A percentile compares a stretch with the other conserved stretches of the same genome.
Evolutionary conservation across 2,797 vertebrate species (phyloP).

Genomic region (Hyperoplus immaculatus): DNA sequence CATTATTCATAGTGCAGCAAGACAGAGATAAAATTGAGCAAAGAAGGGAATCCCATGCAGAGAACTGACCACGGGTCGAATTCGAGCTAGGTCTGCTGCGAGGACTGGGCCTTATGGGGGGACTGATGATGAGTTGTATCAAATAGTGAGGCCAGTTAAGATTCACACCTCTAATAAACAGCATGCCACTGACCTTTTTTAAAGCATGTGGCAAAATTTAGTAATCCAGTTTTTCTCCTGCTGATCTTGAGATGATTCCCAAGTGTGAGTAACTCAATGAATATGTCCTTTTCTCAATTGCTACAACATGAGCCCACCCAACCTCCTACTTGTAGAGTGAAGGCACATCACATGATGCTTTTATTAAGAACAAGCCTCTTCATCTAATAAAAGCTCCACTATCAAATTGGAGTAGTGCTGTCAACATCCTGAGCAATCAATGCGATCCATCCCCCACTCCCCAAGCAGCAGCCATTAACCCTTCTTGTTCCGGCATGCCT

Average conservation of each 20-base stretch:
- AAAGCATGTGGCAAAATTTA: conserved; percentile 21
- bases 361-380: conserved; percentile 76
- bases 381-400: conserved; percentile 78
- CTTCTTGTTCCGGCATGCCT: conserved; percentile 81
- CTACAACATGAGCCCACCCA: conserved; percentile 20
- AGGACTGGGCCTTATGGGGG: too few species aligned
- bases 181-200: conserved; percentile 27
- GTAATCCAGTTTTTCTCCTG: conserved; percentile 13
- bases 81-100: too few species aligned
- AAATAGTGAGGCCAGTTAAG: too few species aligned
- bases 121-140: too few species aligned
- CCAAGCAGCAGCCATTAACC: conserved; percentile 82
- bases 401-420: conserved; percentile 84
- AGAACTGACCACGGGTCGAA: too few species aligned
- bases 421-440: conserved; percentile 84
- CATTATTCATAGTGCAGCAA: too few species aligned
- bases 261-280: conserved; percentile 15
- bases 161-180: too few species aligned
- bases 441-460: conserved; percentile 78
- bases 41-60: too few species aligned
- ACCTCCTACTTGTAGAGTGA: conserved; percentile 28
- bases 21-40: too few species aligned
- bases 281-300: background rate
- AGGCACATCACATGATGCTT: conserved; percentile 68
- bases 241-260: conserved; percentile 23